These are phyloP conservation scores for Archocentrus centrarchus DNA, from an alignment of 2,113 vertebrate genomes.

Conservation along the genomic window DNA sequence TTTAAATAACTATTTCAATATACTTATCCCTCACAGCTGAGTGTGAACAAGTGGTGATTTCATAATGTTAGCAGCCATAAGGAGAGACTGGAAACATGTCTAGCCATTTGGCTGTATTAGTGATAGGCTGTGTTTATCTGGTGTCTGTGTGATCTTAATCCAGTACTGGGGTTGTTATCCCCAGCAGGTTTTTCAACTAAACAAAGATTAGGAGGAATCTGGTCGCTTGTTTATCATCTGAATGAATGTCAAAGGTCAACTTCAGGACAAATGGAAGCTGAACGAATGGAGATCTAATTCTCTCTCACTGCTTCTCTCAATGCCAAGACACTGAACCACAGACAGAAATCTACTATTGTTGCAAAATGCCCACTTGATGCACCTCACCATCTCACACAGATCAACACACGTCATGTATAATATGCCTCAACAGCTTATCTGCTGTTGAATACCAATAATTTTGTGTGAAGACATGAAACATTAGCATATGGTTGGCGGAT, in stretches of 20 bases:
- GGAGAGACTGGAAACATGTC: conserved; percentile 23
- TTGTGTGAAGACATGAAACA: no score
- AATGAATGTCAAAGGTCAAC: conserved; percentile 53
- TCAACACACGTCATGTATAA: not conserved
- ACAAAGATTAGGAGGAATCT: conserved; percentile 62
- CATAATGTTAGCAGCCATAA: conserved; percentile 3
- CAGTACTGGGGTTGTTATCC: conserved; percentile 49
- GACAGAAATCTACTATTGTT: conserved; percentile 5
- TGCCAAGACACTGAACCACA: conserved; percentile 9
- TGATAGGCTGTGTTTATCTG: conserved; percentile 26
- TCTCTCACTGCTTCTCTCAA: not conserved
- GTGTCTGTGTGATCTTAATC: conserved; percentile 55
- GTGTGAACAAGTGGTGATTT: not conserved
- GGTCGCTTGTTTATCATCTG: conserved; percentile 51
- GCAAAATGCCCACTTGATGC: conserved; percentile 21
- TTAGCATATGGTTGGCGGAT: no score
- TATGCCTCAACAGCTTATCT: no score
- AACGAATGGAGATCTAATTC: not conserved
- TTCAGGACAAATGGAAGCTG: conserved; percentile 38
- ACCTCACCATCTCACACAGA: conserved; percentile 11
- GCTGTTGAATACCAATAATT: no score
- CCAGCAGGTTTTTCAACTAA: conserved; percentile 48
- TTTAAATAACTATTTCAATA: not conserved
- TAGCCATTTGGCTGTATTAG: conserved; percentile 51
- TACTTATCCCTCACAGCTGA: conserved; percentile 5